These are phyloP conservation scores for Glyptemys insculpta DNA, from an alignment of 2,797 vertebrate genomes.

Conservation along the genomic window DNA sequence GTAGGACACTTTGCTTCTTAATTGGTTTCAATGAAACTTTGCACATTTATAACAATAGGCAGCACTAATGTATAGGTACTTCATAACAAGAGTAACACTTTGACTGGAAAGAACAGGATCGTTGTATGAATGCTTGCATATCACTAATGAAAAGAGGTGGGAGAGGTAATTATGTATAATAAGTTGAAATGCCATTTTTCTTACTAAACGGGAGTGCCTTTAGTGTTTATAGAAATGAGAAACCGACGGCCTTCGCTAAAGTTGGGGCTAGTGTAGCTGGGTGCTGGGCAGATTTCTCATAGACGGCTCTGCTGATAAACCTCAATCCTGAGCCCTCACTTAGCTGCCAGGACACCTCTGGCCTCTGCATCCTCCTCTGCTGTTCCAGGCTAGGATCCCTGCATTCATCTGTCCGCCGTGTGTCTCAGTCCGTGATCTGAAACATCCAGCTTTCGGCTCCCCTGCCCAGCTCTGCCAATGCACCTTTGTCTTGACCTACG, in stretches of 20 bases:
- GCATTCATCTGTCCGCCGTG: not conserved
- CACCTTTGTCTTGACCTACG: slow-evolving; percentile 50
- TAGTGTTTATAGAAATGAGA: slow-evolving; percentile 37
- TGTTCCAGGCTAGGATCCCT: not conserved
- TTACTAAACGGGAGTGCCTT: not conserved
- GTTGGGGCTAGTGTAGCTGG: not conserved
- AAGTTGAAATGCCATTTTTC: slow-evolving; percentile 67
- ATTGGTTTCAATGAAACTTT: slow-evolving; percentile 6
- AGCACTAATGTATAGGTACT: not conserved
- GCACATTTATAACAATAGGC: slow-evolving; percentile 33
- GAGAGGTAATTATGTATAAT: slow-evolving; percentile 72
- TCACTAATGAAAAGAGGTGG: slow-evolving; percentile 64
- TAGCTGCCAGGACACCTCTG: slow-evolving; percentile 1
- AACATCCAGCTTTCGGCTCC: not conserved
- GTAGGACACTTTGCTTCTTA: slow-evolving; percentile 23
- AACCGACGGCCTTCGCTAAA: not conserved
- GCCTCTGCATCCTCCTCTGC: slow-evolving; percentile 51
- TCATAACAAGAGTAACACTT: not conserved
- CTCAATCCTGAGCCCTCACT: not conserved
- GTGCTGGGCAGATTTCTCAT: not conserved
- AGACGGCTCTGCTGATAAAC: fast-evolving
- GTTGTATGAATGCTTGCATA: slow-evolving; percentile 49
- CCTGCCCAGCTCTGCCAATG: fast-evolving
- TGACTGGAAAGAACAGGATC: slow-evolving; percentile 46
- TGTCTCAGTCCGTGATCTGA: not conserved